A percentile compares a stretch with the other conserved stretches of the same genome.
These are phyloP conservation scores for Coelopa pilipes DNA, from an alignment of 2,888 invertebrate genomes.

Conservation along the genomic window DNA sequence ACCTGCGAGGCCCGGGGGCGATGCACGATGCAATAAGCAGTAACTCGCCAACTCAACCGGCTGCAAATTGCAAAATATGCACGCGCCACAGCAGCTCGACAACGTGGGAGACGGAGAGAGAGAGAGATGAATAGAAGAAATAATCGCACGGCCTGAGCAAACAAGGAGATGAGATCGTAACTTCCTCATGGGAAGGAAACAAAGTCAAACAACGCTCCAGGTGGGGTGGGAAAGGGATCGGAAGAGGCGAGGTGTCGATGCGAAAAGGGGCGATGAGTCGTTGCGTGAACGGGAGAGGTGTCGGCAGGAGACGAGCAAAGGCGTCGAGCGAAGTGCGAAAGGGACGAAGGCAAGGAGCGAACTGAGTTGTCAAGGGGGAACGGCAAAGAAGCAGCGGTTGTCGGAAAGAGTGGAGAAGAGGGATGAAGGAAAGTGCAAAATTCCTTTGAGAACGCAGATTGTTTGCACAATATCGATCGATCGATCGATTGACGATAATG, in stretches of 20 bases:
- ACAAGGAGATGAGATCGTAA: conserved; percentile 25
- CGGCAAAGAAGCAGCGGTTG: neutral
- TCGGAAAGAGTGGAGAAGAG: neutral
- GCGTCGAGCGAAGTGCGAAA: neutral
- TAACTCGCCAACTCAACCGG: neutral
- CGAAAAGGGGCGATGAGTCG: neutral
- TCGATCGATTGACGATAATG: neutral
- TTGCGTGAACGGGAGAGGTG: neutral
- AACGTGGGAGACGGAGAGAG: neutral
- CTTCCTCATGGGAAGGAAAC: conserved; percentile 8
- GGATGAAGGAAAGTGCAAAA: too few species aligned
- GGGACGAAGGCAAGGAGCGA: too few species aligned
- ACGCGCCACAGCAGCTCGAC: neutral
- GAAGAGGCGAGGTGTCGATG: too few species aligned
- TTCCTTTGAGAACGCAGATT: conserved; percentile 8
- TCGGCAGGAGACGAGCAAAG: neutral
- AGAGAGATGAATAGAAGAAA: neutral
- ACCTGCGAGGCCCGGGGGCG: too few species aligned
- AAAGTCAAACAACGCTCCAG: neutral
- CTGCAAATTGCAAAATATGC: conserved; percentile 26
- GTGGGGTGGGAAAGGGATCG: too few species aligned
- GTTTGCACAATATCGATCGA: conserved; percentile 22
- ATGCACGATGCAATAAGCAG: conserved; percentile 5
- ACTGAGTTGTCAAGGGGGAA: neutral
- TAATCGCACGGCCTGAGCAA: neutral